Evolutionary conservation across 1,140 invertebrate genomes (phyloP), one percentile per base, ranked within the genome.

Genomic region (Cotesia glomerata): DNA sequence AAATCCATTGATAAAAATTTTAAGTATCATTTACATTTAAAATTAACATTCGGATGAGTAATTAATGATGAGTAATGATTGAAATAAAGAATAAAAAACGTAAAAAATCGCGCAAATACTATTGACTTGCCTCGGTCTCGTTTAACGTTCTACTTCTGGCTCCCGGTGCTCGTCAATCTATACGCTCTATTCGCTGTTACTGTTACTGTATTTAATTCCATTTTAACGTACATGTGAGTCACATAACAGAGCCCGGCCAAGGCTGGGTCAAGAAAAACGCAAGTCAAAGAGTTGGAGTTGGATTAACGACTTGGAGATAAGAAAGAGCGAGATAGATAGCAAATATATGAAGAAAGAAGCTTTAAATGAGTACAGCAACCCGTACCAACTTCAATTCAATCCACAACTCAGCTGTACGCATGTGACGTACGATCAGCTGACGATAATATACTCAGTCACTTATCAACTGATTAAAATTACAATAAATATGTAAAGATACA

Each of bases 121-220:
- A 45, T 62, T 8, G 39, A 51, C 58, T 69, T 68, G 62, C 72
- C 72, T 73, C 72, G 72, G 51, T 74, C 67, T 73, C 68, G 51
- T 74, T 74, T 69, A 36, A 64, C 51, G 72, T 65, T 69, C 72
- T 51, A 73, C 52, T 73, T 73, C 49, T 71, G 59, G 39, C 45
- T 73, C 32, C 13, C 59, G 65, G 51, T 9, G 39, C 39, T 45
- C 39, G 39, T 45, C 39, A 45, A 45, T 45, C 39, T 45, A 45
- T 45, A 45, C 39, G 39, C 11, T 45, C 39, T 45, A 45, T 45
- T 45, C 26, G 26, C 39, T 45, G 39, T 45, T 45, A 45, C 39
- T 45, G 39, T 45, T 45, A 45, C 39, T 45, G 39, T 45, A 45
- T 45, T 45, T 45, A 45, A 45, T 45, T 45, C 39, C 39, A 45